Evolutionary conservation across 2,797 vertebrate genomes (phyloP), one percentile per base, ranked within the genome.

Genomic region (Graptemys geographica): DNA sequence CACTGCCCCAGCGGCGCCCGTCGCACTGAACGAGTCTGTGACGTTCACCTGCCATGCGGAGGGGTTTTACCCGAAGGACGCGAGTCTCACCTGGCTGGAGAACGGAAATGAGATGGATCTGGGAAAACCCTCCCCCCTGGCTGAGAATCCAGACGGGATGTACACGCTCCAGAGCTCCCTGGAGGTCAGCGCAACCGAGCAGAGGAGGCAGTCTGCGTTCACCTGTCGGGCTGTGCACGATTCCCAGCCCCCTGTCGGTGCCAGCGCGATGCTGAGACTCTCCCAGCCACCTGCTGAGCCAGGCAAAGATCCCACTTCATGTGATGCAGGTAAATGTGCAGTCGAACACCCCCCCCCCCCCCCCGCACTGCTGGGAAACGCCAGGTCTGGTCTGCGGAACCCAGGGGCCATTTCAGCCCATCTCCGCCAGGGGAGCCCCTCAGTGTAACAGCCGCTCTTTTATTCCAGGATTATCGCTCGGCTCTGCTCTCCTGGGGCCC

Each of bases 151-250:
- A 0, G 5, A 0, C 3, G 97, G 97, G 23, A 91, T 94, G 11
- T 97, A 89, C 0, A 3, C 82, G 49, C 57, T 92, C 79, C 81
- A 7, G 4, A 94, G 89, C 72, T 12, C 3, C 47, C 9, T 96
- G 90, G 41, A 86, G 51, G 47, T 97, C 27, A 44, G 93, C 10
- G 89, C 79, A 0, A 95, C 74, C 0, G 90, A 59, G 81, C 94
- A 96, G 79, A 97, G 52, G 91, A 97, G 97, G 2, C 55, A 86
- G 0, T 90, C 93, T 0, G 2, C 0, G 33, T 51, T 98, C 79
- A 91, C 87, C 84, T 98, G 98, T 83, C 25, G 1, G 28, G 98
- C 97, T 87, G 37, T 90, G 72, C 98, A 98, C 0, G 90, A 98
- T 1, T 86, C 8, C 23, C 97, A 97, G 94, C 72, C 72, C 0